These are phyloP conservation scores for Pandemis corylana DNA, from an alignment of 2,888 invertebrate genomes.

Conservation along the genomic window DNA sequence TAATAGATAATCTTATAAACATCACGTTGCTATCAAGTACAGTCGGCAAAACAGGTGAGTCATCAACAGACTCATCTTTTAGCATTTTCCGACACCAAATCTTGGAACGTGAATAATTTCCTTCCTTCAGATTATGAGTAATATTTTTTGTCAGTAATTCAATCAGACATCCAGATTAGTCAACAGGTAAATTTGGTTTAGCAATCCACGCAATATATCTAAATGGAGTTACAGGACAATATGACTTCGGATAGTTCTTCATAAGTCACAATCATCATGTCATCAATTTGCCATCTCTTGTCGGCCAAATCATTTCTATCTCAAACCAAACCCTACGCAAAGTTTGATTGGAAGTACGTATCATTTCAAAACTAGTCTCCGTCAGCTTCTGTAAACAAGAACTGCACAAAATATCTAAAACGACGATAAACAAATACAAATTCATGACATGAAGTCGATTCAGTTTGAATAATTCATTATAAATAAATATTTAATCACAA, in stretches of 20 bases:
- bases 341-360: background rate
- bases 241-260: background rate
- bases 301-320: background rate
- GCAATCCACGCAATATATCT: background rate
- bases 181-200: background rate
- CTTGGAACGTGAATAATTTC: conserved; percentile 34
- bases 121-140: conserved; percentile 25
- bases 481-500: conserved; percentile 10
- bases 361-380: background rate
- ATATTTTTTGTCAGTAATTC: conserved; percentile 9
- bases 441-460: background rate
- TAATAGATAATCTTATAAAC: background rate
- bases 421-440: conserved; percentile 2
- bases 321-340: background rate
- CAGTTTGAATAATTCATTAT: background rate
- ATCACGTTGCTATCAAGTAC: conserved; percentile 7
- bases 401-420: background rate
- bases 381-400: background rate
- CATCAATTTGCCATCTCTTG: background rate
- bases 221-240: background rate
- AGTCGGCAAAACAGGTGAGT: conserved; percentile 8
- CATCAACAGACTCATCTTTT: conserved; percentile 15
- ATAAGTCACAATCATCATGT: too few relatives aligned
- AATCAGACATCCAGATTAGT: conserved; percentile 1
- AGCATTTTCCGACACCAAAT: conserved; percentile 16